A percentile compares a stretch with the other conserved stretches of the same genome.
Evolutionary conservation across 2,113 vertebrate species (phyloP).

Genomic region (Crotalus viridis): DNA sequence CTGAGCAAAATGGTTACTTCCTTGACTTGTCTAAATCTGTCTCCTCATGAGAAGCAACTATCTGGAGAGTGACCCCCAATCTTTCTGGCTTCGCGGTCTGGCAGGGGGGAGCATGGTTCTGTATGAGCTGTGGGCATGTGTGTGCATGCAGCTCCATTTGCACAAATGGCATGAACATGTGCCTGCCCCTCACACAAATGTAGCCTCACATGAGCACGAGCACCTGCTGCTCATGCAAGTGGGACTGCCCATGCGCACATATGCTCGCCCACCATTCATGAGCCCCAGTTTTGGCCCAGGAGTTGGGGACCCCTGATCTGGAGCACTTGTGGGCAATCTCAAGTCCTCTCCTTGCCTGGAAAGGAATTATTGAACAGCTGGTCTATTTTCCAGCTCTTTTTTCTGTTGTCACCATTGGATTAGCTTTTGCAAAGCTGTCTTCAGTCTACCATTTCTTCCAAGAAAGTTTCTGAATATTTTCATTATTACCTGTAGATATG

Average conservation of each 20-base stretch:
- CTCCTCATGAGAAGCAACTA: not conserved
- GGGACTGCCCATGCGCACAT: not conserved
- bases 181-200: too few species aligned
- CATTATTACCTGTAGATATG: not conserved
- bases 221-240: not conserved
- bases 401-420: not conserved
- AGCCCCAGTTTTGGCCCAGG: not conserved
- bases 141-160: too few species aligned
- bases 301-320: not conserved
- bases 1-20: not conserved
- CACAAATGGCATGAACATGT: too few species aligned
- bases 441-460: not conserved
- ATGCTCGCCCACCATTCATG: not conserved
- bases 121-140: not conserved
- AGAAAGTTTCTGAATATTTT: not conserved
- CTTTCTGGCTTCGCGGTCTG: not conserved
- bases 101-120: not conserved
- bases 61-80: not conserved
- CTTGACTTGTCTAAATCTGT: not conserved
- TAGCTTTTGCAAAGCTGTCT: not conserved
- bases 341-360: not conserved
- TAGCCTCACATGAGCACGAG: too few species aligned
- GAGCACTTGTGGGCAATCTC: not conserved
- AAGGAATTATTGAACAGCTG: not conserved
- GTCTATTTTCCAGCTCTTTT: not conserved